Conservation (phyloP, 2,113 vertebrate genomes). For the Hipposideros armiger region DNA sequence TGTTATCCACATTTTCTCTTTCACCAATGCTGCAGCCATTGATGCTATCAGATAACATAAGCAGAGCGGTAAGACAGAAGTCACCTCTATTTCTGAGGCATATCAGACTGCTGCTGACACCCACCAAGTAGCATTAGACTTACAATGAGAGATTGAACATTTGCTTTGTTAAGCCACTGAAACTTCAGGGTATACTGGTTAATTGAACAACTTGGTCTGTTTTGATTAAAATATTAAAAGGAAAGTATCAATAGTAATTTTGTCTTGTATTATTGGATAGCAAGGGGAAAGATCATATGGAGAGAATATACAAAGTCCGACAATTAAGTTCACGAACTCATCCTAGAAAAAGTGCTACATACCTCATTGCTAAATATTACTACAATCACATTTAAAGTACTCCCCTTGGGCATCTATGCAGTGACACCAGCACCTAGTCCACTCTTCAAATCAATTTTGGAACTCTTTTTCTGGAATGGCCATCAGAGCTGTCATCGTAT, state of each 20-base stretch:
- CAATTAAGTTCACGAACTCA: no score
- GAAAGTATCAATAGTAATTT: not conserved
- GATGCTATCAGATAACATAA: not conserved
- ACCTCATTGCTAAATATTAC: no score
- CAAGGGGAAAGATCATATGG: not conserved
- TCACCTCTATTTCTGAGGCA: not conserved
- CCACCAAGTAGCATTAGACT: not conserved
- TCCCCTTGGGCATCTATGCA: no score
- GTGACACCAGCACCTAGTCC: no score
- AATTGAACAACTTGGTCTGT: not conserved
- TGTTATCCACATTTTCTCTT: not conserved
- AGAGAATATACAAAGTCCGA: not conserved
- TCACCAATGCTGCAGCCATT: rapidly evolving
- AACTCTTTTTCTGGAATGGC: no score
- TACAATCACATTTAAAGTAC: no score
- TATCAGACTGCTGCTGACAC: not conserved
- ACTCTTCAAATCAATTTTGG: no score
- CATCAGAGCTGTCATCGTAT: no score
- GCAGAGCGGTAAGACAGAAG: not conserved
- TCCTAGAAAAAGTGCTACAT: no score
- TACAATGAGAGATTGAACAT: not conserved
- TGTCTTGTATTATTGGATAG: not conserved
- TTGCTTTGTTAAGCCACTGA: not conserved
- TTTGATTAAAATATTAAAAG: not conserved
- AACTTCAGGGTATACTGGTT: not conserved